Evolutionary conservation across 2,113 vertebrate genomes (phyloP), one percentile per base, ranked within the genome.

Genomic region (Lepisosteus osseus): DNA sequence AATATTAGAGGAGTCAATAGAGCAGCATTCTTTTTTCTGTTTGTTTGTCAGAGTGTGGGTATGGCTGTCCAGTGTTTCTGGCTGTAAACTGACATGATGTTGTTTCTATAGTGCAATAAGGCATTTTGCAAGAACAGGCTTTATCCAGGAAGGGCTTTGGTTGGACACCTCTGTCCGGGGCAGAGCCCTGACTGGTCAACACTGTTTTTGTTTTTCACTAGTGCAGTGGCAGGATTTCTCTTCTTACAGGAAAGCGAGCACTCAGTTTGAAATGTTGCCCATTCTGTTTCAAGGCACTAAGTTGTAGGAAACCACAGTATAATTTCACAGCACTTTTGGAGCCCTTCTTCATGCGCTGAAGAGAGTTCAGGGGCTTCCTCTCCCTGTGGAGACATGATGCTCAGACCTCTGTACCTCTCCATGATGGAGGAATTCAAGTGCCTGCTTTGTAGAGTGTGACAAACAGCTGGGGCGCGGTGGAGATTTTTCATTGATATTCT

Each of bases 101-200:
- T 89, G 86, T 85, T 92, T 87, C 90, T 95, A 92, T 92, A 92
- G 95, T 96, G 95, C 95, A 98, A 96, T 98, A 96, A 97, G 91
- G 82, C 84, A 77, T 91, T 89, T 82, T 83, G 90, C 86, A 91
- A 85, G 86, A 88, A 81, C 76, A 67, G 74, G 86, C 84, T 92
- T 86, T 84, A 77, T 86, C 65, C 3, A 64, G 54, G 61, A 42
- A 76, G 70, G 66, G 71, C 73, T 81, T 74, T 79, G 71, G 72
- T 73, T 2, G 15, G 71, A 71, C 71, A 71, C 69, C 74, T 72
- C 51, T 67, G 72, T 6, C 63, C 64, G 45, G 9, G 69, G 65
- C 1, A 3, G 51, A 57, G 63, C 9, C 47, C 54, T 44, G 63
- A 73, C 74, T 17, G 63, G 77, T 29, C 29, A 29, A 29, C 29